Evolutionary conservation across 2,113 vertebrate species (phyloP).

Genomic region (Rhea pennata): DNA sequence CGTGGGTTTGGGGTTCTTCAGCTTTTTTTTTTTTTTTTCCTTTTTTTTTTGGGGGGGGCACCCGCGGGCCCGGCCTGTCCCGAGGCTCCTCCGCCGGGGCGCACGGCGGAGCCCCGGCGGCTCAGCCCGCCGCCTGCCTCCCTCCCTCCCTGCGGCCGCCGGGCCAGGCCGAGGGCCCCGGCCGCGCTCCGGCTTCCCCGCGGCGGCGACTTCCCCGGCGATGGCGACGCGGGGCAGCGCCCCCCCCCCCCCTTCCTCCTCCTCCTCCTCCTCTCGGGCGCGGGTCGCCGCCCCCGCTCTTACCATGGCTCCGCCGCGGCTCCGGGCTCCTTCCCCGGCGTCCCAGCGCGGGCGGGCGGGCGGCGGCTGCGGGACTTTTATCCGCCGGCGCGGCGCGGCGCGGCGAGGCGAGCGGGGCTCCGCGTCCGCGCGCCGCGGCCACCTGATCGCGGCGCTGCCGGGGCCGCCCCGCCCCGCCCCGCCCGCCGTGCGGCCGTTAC

Average conservation of each 20-base stretch:
- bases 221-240: neutral
- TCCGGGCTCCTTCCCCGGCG: neutral
- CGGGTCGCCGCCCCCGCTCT: neutral
- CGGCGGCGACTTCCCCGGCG: too few relatives aligned
- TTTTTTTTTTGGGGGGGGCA: too few relatives aligned
- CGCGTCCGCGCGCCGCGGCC: neutral
- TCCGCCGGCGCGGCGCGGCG: slow-evolving; percentile 26
- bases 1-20: too few relatives aligned
- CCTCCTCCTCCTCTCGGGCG: too few relatives aligned
- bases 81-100: too few relatives aligned
- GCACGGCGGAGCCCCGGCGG: too few relatives aligned
- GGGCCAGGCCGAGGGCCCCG: too few relatives aligned
- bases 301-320: neutral
- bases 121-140: too few relatives aligned
- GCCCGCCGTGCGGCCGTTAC: slow-evolving; percentile 32
- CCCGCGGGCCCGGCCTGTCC: too few relatives aligned
- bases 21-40: too few relatives aligned
- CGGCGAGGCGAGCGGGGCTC: slow-evolving; percentile 9
- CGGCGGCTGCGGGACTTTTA: slow-evolving; percentile 24
- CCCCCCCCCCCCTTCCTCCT: neutral
- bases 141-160: too few relatives aligned
- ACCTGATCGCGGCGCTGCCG: slow-evolving; percentile 41
- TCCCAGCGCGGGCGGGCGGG: neutral
- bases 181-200: too few relatives aligned
- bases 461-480: slow-evolving; percentile 2